Evolutionary conservation across 2,888 invertebrate genomes (phyloP).

Genomic region (Automeris io): DNA sequence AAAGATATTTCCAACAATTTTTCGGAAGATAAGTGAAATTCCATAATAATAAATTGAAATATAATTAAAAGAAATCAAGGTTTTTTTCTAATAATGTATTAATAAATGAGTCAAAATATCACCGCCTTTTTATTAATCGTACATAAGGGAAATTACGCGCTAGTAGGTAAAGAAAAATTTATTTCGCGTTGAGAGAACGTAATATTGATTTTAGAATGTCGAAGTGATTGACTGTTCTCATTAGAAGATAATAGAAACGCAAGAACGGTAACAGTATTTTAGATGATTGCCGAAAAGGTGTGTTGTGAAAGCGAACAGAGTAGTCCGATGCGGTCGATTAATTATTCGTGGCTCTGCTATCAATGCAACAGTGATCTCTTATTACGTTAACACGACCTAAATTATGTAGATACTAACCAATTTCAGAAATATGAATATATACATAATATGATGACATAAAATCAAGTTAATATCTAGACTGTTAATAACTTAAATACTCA

Average conservation of each 20-base stretch:
- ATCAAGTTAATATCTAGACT: no score
- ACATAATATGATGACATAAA: no score
- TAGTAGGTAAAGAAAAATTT: background rate
- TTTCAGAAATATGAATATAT: no score
- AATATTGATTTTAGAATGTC: background rate
- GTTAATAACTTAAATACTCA: no score
- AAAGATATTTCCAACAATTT: background rate
- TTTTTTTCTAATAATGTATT: background rate
- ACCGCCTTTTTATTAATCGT: background rate
- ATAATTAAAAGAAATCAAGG: no score
- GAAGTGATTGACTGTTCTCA: constrained; percentile 9
- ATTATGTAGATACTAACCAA: no score
- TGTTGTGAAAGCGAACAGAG: constrained; percentile 46
- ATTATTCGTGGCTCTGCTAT: background rate
- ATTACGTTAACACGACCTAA: background rate
- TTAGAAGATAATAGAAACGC: constrained; percentile 6
- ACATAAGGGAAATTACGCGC: background rate
- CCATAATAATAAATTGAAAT: no score
- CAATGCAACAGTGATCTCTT: background rate
- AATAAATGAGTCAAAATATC: background rate
- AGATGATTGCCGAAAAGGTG: constrained; percentile 28
- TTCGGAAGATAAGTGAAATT: background rate
- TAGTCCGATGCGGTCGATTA: constrained; percentile 15
- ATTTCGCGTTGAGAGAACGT: background rate
- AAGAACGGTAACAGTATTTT: constrained; percentile 22